Evolutionary conservation across 2,888 invertebrate genomes (phyloP).

Genomic region (Heliconius ismenius): DNA sequence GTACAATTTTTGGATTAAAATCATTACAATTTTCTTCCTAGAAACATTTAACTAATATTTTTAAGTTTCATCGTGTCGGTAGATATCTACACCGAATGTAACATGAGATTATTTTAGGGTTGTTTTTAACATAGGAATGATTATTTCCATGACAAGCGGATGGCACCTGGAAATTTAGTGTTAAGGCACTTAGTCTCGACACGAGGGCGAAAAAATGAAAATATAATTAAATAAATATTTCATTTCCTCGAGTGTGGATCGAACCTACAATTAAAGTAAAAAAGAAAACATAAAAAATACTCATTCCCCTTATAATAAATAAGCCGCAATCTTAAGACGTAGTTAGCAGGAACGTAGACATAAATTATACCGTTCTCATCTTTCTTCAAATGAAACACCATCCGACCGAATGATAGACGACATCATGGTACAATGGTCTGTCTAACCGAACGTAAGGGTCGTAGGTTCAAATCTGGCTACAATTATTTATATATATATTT

Average conservation of each 20-base stretch:
- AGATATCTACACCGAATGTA: no score
- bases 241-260: no score
- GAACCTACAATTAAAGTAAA: no score
- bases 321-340: slow-evolving; percentile 5
- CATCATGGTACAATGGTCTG: background rate
- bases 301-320: background rate
- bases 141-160: background rate
- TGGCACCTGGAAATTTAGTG: no score
- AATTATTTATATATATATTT: no score
- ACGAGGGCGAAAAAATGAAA: no score
- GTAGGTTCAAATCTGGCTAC: background rate
- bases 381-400: slow-evolving; percentile 2
- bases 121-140: no score
- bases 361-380: background rate
- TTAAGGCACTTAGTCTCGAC: no score
- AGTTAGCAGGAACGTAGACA: background rate
- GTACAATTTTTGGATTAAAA: background rate
- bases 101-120: no score
- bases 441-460: background rate
- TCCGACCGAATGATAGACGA: background rate
- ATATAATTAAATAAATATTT: no score
- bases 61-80: no score
- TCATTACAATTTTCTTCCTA: background rate
- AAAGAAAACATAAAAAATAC: no score
- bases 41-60: background rate